Base-by-base conservation (phyloP, 1,140 invertebrate species). In the Formica selysi region DNA sequence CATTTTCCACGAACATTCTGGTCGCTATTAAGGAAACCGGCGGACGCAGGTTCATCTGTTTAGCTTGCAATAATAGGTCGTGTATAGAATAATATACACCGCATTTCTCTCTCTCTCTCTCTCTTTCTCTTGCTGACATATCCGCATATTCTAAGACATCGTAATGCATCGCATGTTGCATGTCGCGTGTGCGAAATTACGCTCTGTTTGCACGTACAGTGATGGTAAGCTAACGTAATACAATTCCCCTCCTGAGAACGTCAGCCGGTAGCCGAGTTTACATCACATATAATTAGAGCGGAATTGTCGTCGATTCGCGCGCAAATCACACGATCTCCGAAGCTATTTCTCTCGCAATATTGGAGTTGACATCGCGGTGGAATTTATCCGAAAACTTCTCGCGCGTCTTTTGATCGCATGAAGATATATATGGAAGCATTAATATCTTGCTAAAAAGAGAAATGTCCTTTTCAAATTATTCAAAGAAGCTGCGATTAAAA, bases 281-380 rank as follows among this genome's bases (percentile, higher is more conserved):
- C 76, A 59, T 80, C 76, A 41, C 76, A 38, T 68, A 64, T 85
- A 62, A 85, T 85, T 85, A 85, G 64, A 38, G 62, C 48, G 64
- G 16, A 80, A 11, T 80, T 38, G 36, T 67, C 59, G 83, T 85
- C 51, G 79, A 85, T 85, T 68, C 83, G 38, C 76, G 41, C 51
- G 26, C 76, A 57, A 79, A 85, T 85, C 48, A 13, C 22, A 44
- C 38, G 41, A 81, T 81, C 38, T 51, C 54, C 51, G 38, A 57
- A 61, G 67, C 67, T 81, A 26, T 38, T 36, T 38, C 26, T 19
- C 13, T 5, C 57, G n/a, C 36, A 36, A 71, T 61, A 54, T 19
- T 32, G n/a, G 4, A 16, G 16, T 13, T 68, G 19, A 71, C 38
- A 5, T 44, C 51, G 68, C 38, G 54, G 8, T 13, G 26, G n/a